Evolutionary conservation across 2,113 vertebrate species (phyloP), one percentile per base, ranked within the genome.

Genomic region (Porphyrio hochstetteri): DNA sequence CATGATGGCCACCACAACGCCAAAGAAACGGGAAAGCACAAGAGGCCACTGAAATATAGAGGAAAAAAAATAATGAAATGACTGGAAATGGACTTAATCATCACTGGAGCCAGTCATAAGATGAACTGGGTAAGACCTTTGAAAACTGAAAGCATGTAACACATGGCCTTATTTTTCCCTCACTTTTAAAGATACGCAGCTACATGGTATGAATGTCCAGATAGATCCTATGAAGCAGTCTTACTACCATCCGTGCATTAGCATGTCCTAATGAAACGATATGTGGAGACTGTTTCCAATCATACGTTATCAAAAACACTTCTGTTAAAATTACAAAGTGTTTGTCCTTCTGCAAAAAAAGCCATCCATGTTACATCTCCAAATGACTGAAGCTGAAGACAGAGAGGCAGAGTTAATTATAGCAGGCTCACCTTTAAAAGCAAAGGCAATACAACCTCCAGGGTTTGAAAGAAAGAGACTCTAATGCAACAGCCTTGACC

Each of bases 401-500:
- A 35, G 0, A 69, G 38, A 88, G 67, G 69, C 27, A 63, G 1
- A 4, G 50, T 68, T 95, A 72, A 90, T 68, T 81, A 61, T 5
- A 86, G n/a, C 6, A 16, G 59, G 74, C 64, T 89, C 75, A 88
- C 64, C 69, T 92, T 83, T 44, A 64, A 48, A 60, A 84, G 60
- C n/a, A 89, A 93, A 78, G 55, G 46, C 71, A n/a, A 3, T 17
- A 72, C n/a, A 72, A 88, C 56, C 57, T 88, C 36, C 90, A 75
- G 69, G 10, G 21, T 63, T 33, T 91, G 48, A 79, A 90, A 80
- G 27, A 75, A 68, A 86, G 33, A 88, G 8, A 46, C 27, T 86
- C 33, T 82, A 94, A 80, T 44, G 35, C 25, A 82, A 87, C 36
- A 95, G 74, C 79, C 78, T 77, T 95, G 69, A 94, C 93, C 77